Evolutionary conservation across 2,113 vertebrate species (phyloP), one percentile per base, ranked within the genome.

Genomic region (Sylvietta virens): DNA sequence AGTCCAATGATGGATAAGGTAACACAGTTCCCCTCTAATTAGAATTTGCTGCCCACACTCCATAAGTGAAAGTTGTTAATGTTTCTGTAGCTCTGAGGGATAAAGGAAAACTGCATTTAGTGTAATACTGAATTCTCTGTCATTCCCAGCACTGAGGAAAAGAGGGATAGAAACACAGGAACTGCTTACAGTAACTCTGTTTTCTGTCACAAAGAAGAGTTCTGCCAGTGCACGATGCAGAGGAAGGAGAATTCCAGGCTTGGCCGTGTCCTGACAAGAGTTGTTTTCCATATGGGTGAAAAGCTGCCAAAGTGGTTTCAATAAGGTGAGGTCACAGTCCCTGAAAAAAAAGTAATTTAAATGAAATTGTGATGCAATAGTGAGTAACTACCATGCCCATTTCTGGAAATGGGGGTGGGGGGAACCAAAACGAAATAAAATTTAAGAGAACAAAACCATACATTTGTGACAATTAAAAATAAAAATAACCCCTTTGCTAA

Each of bases 151-250:
- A 23, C 78, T 15, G 33, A 57, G 47, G 37, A 72, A 40, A 86
- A 30, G 44, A 35, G 31, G 17, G 50, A 54, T 5, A 42, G 9
- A 44, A 26, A 19, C 1, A 22, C 10, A 82, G 48, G 44, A 45
- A 20, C 5, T 47, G 80, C 99, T 99, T 97, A 99, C 99, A 82
- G 97, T 97, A 62, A 99, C 99, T 56, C 98, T 98, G 95, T 98
- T 98, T 95, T 99, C 99, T 1, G 99, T 98, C 11, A 99, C 97
- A 57, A 99, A 99, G 98, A 99, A 99, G 82, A 99, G 98, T 62
- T 99, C 99, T 1, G 99, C 99, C 84, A 99, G 99, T 33, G 99
- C 99, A 27, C 99, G 98, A 96, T 99, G 99, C 69, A 99, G 98
- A 54, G 99, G 99, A 76, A 99, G 98, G 81, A 99, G 98, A 94